Evolutionary conservation across 92 coral and sea anemone species (phyloP).

Genomic region (Pocillopora grandis): DNA sequence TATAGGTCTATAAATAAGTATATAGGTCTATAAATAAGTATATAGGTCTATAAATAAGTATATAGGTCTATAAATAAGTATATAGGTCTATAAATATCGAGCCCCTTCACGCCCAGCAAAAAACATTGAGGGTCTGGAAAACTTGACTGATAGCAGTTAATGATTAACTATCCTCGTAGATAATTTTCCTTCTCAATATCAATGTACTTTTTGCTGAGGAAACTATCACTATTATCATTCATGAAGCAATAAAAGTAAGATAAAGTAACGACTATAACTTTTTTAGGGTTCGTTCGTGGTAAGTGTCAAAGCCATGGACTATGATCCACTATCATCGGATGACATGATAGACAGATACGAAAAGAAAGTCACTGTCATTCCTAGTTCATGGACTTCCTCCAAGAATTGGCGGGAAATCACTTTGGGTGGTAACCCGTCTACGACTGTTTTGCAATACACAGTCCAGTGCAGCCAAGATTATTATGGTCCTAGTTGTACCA

Average conservation of each 20-base stretch:
- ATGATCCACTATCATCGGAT: slow-evolving; percentile 25
- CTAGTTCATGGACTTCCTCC: slow-evolving; percentile 32
- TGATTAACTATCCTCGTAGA: too few relatives aligned
- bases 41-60: too few relatives aligned
- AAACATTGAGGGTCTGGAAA: too few relatives aligned
- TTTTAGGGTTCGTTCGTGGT: slow-evolving; percentile 49
- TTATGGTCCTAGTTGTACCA: slow-evolving; percentile 81
- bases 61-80: too few relatives aligned
- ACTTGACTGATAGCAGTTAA: too few relatives aligned
- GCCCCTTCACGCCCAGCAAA: too few relatives aligned
- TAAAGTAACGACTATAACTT: not conserved
- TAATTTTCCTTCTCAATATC: too few relatives aligned
- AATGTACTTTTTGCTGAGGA: too few relatives aligned
- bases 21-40: too few relatives aligned
- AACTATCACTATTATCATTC: not conserved
- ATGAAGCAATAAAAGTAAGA: too few relatives aligned
- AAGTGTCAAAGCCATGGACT: slow-evolving; percentile 32
- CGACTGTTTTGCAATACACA: slow-evolving; percentile 49
- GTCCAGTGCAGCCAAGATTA: slow-evolving; percentile 80
- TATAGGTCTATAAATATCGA: too few relatives aligned
- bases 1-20: too few relatives aligned
- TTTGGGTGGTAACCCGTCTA: slow-evolving; percentile 40
- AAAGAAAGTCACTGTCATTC: slow-evolving; percentile 19
- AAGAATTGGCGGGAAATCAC: slow-evolving; percentile 35
- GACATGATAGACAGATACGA: slow-evolving; percentile 50